Percentiles rank a stretch among this genome's conserved stretches.
phyloP scores from a whole-genome alignment of 2,797 vertebrate genomes.

The Streptopelia turtur region DNA sequence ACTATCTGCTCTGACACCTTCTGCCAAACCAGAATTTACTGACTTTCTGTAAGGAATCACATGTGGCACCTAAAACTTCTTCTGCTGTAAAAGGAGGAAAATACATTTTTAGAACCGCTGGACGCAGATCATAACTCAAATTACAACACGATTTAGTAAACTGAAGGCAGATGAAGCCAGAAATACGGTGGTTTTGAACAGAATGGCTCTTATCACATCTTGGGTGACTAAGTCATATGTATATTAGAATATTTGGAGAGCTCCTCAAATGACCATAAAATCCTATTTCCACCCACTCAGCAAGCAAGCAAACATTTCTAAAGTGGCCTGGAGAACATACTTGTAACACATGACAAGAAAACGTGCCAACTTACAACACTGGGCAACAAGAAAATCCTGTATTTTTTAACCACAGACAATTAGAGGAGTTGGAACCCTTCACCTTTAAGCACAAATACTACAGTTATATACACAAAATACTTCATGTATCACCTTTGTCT shows the following conservation, averaged over 20 bases:
- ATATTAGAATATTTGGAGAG: background rate
- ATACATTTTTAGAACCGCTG: background rate
- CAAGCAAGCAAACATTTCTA: background rate
- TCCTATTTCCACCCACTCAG: background rate
- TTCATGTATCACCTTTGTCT: background rate
- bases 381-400: background rate
- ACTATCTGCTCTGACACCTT: background rate
- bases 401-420: background rate
- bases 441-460: background rate
- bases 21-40: background rate
- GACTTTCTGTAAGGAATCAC: background rate
- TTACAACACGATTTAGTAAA: background rate
- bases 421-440: background rate
- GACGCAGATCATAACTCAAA: background rate
- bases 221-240: background rate
- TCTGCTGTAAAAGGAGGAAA: background rate
- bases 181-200: background rate
- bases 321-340: background rate
- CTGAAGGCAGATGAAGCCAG: background rate
- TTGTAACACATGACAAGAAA: background rate
- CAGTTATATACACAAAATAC: background rate
- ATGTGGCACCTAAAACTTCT: background rate
- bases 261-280: background rate
- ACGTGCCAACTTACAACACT: background rate
- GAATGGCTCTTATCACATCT: background rate